Conservation (phyloP, 1,140 invertebrate species). For the Acromyrmex echinatior region DNA sequence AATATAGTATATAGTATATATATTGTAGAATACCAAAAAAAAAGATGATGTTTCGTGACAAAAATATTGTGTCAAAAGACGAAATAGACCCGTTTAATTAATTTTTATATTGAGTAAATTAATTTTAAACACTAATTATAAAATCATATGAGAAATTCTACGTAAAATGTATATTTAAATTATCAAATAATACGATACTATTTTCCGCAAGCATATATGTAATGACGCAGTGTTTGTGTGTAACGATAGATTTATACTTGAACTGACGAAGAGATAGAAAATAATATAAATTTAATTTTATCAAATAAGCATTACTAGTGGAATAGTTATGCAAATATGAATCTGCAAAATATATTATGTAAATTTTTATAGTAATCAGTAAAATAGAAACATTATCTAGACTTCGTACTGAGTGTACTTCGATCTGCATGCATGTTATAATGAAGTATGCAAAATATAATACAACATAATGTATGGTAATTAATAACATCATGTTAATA, state of each 20-base stretch:
- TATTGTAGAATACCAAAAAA: not conserved
- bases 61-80: not conserved
- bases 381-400: not conserved
- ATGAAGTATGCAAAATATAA: not conserved
- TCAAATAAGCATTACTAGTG: not conserved
- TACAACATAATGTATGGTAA: not conserved
- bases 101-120: not conserved
- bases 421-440: not conserved
- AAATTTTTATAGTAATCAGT: not conserved
- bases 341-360: not conserved
- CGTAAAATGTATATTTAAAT: not conserved
- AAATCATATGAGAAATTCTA: not conserved
- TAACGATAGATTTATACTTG: not conserved
- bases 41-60: not conserved
- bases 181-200: not conserved
- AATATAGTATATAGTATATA: not conserved
- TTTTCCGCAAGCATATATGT: not conserved
- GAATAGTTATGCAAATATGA: not conserved
- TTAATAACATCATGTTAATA: not conserved
- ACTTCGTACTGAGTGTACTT: not conserved
- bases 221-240: not conserved
- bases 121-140: not conserved
- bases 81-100: not conserved
- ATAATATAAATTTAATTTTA: not conserved
- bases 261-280: not conserved